These are phyloP conservation scores for Syrmaticus mikado DNA, from an alignment of 2,113 vertebrate species.

Conservation along the genomic window DNA sequence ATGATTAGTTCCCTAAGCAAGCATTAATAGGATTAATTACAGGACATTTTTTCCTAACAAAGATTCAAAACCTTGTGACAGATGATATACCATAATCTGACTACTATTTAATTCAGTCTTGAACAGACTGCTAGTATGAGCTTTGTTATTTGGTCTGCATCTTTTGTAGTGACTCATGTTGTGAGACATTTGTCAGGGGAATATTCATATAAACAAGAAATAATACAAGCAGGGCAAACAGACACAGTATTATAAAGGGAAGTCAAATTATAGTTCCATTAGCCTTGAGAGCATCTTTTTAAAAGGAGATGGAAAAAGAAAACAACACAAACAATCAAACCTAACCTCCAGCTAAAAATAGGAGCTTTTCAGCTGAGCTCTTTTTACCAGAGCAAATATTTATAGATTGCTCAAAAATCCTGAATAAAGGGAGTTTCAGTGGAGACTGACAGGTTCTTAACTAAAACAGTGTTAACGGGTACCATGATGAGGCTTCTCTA, in stretches of 20 bases:
- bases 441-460: slow-evolving; percentile 3
- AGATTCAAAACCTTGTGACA: slow-evolving; percentile 1
- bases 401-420: slow-evolving; percentile 26
- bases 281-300: slow-evolving; percentile 23
- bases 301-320: neutral
- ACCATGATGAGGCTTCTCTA: neutral
- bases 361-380: slow-evolving; percentile 1
- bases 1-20: neutral
- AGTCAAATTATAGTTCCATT: slow-evolving; percentile 26
- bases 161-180: neutral
- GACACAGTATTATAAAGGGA: neutral
- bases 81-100: neutral
- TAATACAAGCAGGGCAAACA: neutral
- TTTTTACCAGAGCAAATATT: slow-evolving; percentile 22
- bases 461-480: neutral
- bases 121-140: neutral
- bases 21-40: slow-evolving; percentile 39
- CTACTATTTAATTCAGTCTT: neutral
- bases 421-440: slow-evolving; percentile 4
- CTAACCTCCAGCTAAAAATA: slow-evolving; percentile 42
- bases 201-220: neutral
- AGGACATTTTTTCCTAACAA: neutral
- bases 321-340: slow-evolving; percentile 6
- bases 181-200: neutral
- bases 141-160: neutral